A percentile compares a stretch with the other conserved stretches of the same genome.
phyloP scores from a whole-genome alignment of 2,113 vertebrate species.

The Neotragus moschatus region DNA sequence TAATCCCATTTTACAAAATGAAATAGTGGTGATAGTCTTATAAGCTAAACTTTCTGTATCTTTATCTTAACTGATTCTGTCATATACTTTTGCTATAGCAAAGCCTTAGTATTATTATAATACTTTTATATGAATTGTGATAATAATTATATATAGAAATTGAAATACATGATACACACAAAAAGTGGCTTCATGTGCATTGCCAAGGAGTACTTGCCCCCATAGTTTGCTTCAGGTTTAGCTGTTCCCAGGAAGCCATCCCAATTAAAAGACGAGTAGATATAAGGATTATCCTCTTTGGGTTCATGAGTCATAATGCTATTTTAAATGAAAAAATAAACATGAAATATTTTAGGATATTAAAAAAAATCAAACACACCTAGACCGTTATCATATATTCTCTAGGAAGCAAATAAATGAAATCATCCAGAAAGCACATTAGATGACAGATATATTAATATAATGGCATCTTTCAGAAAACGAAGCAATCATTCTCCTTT shows the following conservation, averaged over 20 bases:
- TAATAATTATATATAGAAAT: neutral
- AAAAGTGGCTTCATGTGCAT: neutral
- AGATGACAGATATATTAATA: neutral
- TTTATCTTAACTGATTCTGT: neutral
- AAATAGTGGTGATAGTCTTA: neutral
- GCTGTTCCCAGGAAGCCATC: neutral
- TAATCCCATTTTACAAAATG: slow-evolving; percentile 31
- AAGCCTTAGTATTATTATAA: neutral
- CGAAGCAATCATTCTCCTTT: slow-evolving; percentile 4
- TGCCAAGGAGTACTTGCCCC: neutral
- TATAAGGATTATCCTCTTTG: neutral
- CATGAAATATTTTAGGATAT: neutral
- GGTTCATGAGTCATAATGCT: neutral
- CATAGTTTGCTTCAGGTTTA: slow-evolving; percentile 21
- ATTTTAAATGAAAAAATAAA: slow-evolving; percentile 20
- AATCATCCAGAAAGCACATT: slow-evolving; percentile 1
- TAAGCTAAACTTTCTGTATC: neutral
- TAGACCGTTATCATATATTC: neutral
- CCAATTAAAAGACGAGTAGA: neutral
- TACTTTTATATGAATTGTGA: neutral
- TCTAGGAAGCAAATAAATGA: neutral
- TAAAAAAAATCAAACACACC: neutral
- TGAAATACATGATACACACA: slow-evolving; percentile 38
- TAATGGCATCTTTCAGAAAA: neutral
- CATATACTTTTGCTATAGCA: neutral